These are phyloP conservation scores for Nannobrachium achirus DNA, from an alignment of 2,113 vertebrate species.

Conservation along the genomic window DNA sequence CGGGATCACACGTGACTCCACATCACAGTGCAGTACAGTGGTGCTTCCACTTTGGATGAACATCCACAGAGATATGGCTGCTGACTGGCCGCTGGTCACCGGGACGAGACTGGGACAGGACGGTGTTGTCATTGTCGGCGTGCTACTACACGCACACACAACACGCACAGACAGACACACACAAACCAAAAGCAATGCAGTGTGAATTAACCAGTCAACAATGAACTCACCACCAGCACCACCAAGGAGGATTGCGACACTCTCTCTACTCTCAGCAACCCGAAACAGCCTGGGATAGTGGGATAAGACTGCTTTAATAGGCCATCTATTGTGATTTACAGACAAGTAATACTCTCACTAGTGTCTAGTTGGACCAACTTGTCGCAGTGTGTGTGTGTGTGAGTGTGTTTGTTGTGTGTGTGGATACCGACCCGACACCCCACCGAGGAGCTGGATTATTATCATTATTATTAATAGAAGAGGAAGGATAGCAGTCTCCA, in stretches of 20 bases:
- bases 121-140: conserved; percentile 39
- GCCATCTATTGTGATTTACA: conserved; percentile 33
- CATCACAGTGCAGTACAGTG: too few relatives aligned
- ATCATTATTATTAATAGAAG: conserved; percentile 24
- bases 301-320: conserved; percentile 3
- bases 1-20: conserved; percentile 72
- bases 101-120: conserved; percentile 64
- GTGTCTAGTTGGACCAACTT: conserved; percentile 71
- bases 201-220: not conserved
- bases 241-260: conserved; percentile 27
- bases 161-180: not conserved
- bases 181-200: conserved; percentile 6
- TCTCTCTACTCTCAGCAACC: not conserved
- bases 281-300: not conserved
- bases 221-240: conserved; percentile 12
- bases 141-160: too few relatives aligned
- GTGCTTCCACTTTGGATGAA: conserved; percentile 57
- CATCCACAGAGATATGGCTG: conserved; percentile 66
- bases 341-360: too few relatives aligned
- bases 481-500: conserved; percentile 68
- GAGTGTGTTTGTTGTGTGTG: too few relatives aligned
- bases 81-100: conserved; percentile 37
- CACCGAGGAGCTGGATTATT: conserved; percentile 68
- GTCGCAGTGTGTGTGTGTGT: too few relatives aligned
- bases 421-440: conserved; percentile 54